Conservation (phyloP, 2,888 invertebrate genomes). For the Drosophila diplacantha region DNA sequence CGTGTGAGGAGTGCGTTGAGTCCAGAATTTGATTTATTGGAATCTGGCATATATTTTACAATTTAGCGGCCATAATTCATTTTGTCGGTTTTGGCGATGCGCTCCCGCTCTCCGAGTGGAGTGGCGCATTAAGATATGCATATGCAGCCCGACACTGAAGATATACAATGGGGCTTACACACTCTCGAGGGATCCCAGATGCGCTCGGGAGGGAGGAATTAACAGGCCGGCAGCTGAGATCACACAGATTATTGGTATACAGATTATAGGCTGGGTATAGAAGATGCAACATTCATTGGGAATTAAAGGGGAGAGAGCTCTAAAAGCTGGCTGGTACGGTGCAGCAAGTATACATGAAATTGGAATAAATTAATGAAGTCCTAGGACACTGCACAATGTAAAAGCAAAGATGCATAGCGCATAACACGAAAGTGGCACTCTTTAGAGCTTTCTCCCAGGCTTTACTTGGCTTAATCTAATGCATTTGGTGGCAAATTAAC, state of each 20-base stretch:
- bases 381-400: too few relatives aligned
- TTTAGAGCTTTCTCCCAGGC: too few relatives aligned
- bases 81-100: constrained; percentile 66
- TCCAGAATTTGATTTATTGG: constrained; percentile 65
- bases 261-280: neutral
- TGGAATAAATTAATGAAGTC: neutral
- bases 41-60: constrained; percentile 72
- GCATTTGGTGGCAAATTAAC: too few relatives aligned
- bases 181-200: constrained; percentile 36
- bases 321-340: neutral
- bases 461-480: too few relatives aligned
- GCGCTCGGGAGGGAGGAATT: constrained; percentile 7
- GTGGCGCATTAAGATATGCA: constrained; percentile 52
- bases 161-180: constrained; percentile 33
- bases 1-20: constrained; percentile 16
- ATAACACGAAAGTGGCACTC: too few relatives aligned
- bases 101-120: constrained; percentile 44
- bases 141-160: constrained; percentile 45
- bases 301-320: neutral
- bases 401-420: too few relatives aligned
- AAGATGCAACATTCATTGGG: neutral
- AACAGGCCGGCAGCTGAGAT: constrained; percentile 8
- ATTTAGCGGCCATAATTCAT: constrained; percentile 72
- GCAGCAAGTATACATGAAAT: neutral
- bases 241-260: constrained; percentile 19